phyloP scores from a whole-genome alignment of 2,888 invertebrate species.

The Adineta ricciae region DNA sequence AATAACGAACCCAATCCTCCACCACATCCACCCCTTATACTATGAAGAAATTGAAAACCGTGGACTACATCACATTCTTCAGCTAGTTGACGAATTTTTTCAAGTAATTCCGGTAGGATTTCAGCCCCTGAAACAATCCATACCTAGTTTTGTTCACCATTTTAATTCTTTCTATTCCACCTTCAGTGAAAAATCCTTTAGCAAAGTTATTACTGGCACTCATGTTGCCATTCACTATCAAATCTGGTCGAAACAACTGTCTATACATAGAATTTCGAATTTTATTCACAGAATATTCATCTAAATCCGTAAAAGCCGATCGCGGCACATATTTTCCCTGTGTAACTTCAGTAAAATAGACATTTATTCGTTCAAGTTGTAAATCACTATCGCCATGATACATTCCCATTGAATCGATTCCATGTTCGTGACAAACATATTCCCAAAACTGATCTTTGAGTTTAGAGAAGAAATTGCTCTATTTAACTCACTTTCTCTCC shows the following conservation, averaged over 20 bases:
- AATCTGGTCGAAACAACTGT: not conserved
- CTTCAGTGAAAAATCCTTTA: constrained; percentile 86
- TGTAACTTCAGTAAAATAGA: constrained; percentile 25
- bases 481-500: not conserved
- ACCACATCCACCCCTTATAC: constrained; percentile 77
- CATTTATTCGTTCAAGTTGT: constrained; percentile 18
- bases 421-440: not conserved
- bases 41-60: constrained; percentile 56
- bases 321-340: constrained; percentile 83
- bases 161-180: constrained; percentile 46
- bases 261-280: not conserved
- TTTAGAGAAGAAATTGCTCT: not conserved
- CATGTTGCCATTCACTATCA: not conserved
- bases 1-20: constrained; percentile 78
- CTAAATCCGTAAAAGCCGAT: constrained; percentile 81
- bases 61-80: constrained; percentile 74
- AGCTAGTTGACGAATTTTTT: constrained; percentile 78
- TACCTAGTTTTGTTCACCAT: not conserved
- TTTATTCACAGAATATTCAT: constrained; percentile 59
- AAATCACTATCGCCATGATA: not conserved
- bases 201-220: constrained; percentile 68
- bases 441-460: no score
- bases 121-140: not conserved
- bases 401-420: not conserved
- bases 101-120: constrained; percentile 55